These are phyloP conservation scores for Oscheius sp. DNA, from an alignment of 2,888 invertebrate genomes.

Conservation along the genomic window DNA sequence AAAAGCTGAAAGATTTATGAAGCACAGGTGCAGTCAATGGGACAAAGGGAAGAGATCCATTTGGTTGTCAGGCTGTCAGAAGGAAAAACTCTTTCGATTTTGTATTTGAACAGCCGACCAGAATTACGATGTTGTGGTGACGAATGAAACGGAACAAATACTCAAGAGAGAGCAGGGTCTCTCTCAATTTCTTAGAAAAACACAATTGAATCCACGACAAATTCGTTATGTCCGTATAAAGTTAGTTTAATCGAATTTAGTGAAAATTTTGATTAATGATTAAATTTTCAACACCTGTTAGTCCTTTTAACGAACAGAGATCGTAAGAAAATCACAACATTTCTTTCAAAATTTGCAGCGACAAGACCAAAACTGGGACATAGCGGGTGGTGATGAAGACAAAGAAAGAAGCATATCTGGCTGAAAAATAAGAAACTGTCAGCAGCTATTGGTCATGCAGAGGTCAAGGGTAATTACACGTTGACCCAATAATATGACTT, in stretches of 20 bases:
- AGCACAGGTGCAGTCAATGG: slow-evolving; percentile 15
- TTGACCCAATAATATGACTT: slow-evolving; percentile 6
- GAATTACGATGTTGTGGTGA: too few species aligned
- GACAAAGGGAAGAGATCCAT: slow-evolving; percentile 14
- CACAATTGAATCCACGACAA: too few species aligned
- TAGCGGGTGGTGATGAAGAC: slow-evolving; percentile 11
- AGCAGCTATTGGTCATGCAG: background rate
- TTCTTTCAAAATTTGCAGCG: slow-evolving; percentile 1
- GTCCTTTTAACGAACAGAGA: too few species aligned
- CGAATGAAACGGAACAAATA: slow-evolving; percentile 8
- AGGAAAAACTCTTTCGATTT: background rate
- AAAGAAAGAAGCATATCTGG: background rate
- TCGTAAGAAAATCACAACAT: too few species aligned
- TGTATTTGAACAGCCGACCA: background rate
- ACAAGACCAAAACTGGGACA: slow-evolving; percentile 16
- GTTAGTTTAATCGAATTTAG: too few species aligned
- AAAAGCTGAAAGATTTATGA: slow-evolving; percentile 19
- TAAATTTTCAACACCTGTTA: too few species aligned
- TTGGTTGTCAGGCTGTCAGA: background rate
- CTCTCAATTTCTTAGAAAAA: slow-evolving; percentile 14
- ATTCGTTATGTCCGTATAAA: too few species aligned
- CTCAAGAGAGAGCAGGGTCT: slow-evolving; percentile 8
- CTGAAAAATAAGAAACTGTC: background rate
- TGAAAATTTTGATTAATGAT: too few species aligned
- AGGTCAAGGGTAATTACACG: slow-evolving; percentile 22